Percentiles rank a stretch among this genome's conserved stretches.
These are phyloP conservation scores for Pomacea canaliculata DNA, from an alignment of 2,888 invertebrate genomes.

Conservation along the genomic window DNA sequence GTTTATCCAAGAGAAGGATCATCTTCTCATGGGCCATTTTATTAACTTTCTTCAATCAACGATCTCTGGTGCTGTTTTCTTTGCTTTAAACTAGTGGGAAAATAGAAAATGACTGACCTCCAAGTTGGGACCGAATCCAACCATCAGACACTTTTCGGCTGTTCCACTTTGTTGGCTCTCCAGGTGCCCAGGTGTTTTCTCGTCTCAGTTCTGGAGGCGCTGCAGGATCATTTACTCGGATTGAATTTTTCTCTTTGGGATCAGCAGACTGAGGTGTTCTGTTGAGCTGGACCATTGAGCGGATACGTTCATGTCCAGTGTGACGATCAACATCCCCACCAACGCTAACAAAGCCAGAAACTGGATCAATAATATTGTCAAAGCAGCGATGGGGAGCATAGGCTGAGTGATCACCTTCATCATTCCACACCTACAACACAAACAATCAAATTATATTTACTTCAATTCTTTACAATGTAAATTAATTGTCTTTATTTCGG, in stretches of 20 bases:
- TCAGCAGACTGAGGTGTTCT: slow-evolving; percentile 58
- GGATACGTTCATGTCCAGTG: slow-evolving; percentile 59
- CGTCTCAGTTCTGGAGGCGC: slow-evolving; percentile 60
- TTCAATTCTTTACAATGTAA: not conserved
- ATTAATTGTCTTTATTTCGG: not conserved
- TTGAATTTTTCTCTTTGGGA: slow-evolving; percentile 53
- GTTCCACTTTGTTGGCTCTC: slow-evolving; percentile 64
- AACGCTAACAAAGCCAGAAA: slow-evolving; percentile 66
- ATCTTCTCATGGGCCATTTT: too few relatives aligned
- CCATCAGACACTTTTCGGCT: slow-evolving; percentile 60
- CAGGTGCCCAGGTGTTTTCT: slow-evolving; percentile 58
- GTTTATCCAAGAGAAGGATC: too few relatives aligned
- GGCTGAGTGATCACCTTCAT: slow-evolving; percentile 59
- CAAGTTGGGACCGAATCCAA: slow-evolving; percentile 60
- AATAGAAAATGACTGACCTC: slow-evolving; percentile 48
- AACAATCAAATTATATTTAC: not conserved
- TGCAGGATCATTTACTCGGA: slow-evolving; percentile 44
- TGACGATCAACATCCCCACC: slow-evolving; percentile 64
- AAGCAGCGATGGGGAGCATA: slow-evolving; percentile 60
- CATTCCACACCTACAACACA: slow-evolving; percentile 59
- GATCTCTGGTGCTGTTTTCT: too few relatives aligned
- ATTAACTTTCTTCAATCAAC: too few relatives aligned
- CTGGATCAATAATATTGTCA: slow-evolving; percentile 67
- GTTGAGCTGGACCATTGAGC: slow-evolving; percentile 57
- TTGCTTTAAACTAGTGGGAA: too few relatives aligned